Conservation (phyloP, 2,797 vertebrate genomes). For the Sphenopsis melanotis region DNA sequence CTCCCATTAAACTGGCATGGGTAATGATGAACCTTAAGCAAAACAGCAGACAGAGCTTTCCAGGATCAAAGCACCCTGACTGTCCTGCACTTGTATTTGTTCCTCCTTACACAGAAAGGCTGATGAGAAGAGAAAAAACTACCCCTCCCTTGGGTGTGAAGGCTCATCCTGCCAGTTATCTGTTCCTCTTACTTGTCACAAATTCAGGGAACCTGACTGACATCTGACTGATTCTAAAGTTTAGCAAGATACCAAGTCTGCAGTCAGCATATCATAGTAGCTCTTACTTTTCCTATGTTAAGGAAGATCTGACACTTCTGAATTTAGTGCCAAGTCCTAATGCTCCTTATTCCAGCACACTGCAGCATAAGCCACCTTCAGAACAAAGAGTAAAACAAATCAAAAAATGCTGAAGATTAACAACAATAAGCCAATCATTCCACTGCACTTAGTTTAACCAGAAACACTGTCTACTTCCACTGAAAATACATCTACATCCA, state of each 20-base stretch:
- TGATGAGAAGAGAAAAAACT: background rate
- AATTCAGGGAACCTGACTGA: background rate
- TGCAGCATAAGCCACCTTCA: background rate
- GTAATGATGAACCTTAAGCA: background rate
- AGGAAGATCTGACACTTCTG: background rate
- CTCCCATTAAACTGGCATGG: background rate
- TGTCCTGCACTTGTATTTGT: background rate
- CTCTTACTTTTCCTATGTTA: background rate
- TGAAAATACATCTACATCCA: background rate
- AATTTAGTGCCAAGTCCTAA: background rate
- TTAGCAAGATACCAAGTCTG: background rate
- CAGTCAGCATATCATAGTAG: background rate
- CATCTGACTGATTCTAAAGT: background rate
- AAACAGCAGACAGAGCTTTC: background rate
- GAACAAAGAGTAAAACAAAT: background rate
- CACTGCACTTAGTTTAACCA: background rate
- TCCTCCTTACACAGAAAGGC: background rate
- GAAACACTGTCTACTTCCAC: background rate
- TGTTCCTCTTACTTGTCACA: background rate
- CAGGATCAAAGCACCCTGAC: background rate
- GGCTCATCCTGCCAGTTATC: background rate
- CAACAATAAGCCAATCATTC: background rate
- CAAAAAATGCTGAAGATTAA: background rate
- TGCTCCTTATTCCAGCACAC: background rate
- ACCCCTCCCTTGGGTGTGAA: background rate